Evolutionary conservation across 1,140 invertebrate species (phyloP).

Genomic region (Xylocopa sonorina): DNA sequence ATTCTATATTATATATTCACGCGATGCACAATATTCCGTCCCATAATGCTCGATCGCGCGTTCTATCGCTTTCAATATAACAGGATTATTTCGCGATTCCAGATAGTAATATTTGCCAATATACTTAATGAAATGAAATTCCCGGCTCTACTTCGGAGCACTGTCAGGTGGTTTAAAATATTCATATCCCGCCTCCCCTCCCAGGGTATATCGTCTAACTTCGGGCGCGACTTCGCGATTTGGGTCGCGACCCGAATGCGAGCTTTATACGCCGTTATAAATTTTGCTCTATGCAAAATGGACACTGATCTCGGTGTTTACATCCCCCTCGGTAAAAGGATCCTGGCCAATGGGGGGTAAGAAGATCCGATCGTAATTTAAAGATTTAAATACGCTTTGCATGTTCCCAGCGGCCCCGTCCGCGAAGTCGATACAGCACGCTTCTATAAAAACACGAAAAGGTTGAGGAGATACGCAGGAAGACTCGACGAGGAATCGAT

Average conservation of each 20-base stretch:
- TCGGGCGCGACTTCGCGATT: constrained; percentile 2
- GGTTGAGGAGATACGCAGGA: no score
- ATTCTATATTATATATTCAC: no score
- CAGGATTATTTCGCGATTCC: neutral
- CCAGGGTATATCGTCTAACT: constrained; percentile 7
- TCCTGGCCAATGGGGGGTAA: no score
- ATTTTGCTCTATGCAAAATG: neutral
- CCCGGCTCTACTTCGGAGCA: neutral
- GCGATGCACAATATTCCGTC: no score
- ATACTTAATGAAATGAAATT: neutral
- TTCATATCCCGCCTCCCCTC: neutral
- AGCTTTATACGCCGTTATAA: constrained; percentile 19
- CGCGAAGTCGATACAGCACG: no score
- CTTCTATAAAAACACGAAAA: no score
- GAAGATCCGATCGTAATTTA: no score
- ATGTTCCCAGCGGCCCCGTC: no score
- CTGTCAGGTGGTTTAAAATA: neutral
- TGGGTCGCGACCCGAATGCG: neutral
- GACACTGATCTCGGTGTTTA: neutral
- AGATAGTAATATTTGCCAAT: no score
- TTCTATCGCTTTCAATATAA: neutral
- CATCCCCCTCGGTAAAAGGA: neutral
- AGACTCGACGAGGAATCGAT: no score
- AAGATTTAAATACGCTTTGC: neutral
- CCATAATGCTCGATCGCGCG: neutral